Evolutionary conservation across 2,888 invertebrate species (phyloP).

Genomic region (Nomada ruficornis): DNA sequence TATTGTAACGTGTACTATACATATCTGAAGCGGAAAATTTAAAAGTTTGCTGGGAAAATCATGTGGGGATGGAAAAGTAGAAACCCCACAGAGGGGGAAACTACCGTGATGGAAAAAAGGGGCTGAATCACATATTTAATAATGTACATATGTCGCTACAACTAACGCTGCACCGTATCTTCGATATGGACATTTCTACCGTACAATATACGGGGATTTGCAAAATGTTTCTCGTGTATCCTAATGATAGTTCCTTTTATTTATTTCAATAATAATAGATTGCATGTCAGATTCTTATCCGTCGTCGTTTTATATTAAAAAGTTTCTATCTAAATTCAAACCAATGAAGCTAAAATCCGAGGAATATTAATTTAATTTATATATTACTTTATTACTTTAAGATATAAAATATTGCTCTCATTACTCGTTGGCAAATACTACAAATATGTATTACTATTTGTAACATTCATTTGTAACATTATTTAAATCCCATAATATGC

Average conservation of each 20-base stretch:
- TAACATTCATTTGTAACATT: not conserved
- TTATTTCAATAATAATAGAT: too few species aligned
- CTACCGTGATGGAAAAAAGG: not conserved
- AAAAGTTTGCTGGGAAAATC: conserved; percentile 7
- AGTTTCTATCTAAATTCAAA: not conserved
- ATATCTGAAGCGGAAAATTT: not conserved
- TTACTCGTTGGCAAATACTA: not conserved
- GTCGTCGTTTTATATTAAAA: not conserved
- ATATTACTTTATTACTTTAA: not conserved
- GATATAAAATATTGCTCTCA: not conserved
- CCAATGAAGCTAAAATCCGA: not conserved
- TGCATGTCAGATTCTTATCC: too few species aligned
- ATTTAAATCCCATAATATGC: conserved; percentile 8
- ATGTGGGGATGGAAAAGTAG: not conserved
- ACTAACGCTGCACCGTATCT: too few species aligned
- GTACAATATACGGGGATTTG: not conserved
- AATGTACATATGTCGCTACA: not conserved
- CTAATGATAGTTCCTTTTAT: too few species aligned
- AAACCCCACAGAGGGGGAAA: not conserved
- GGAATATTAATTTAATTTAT: not conserved
- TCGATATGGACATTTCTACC: not conserved
- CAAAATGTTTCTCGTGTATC: too few species aligned
- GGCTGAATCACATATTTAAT: not conserved
- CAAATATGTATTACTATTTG: not conserved
- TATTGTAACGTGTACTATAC: not conserved